These are phyloP conservation scores for Mylabris sibirica DNA, from an alignment of 2,888 invertebrate genomes.

Conservation along the genomic window DNA sequence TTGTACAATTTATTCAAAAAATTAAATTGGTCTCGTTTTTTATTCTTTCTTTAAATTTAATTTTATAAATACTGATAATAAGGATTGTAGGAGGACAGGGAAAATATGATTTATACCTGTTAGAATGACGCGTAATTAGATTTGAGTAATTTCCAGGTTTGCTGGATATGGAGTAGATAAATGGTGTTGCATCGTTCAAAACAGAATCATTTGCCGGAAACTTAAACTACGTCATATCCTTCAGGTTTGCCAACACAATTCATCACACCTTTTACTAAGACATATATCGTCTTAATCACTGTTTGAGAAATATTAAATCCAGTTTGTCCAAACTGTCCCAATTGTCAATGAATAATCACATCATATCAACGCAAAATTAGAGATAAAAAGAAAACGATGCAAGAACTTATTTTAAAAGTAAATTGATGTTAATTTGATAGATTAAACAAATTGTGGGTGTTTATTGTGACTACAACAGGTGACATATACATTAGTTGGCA, in stretches of 20 bases:
- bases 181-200: conserved; percentile 37
- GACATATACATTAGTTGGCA: background rate
- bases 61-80: background rate
- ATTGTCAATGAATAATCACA: conserved; percentile 34
- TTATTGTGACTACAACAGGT: background rate
- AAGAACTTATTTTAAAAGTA: too few relatives aligned
- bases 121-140: conserved; percentile 44
- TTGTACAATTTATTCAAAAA: conserved; percentile 13
- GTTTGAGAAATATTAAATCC: conserved; percentile 41
- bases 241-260: conserved; percentile 51
- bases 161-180: conserved; percentile 22
- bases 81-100: background rate
- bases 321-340: conserved; percentile 35
- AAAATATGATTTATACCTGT: conserved; percentile 10
- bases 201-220: conserved; percentile 43
- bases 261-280: conserved; percentile 46
- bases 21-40: conserved; percentile 23
- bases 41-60: conserved; percentile 8
- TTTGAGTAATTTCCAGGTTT: conserved; percentile 45
- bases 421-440: background rate
- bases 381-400: too few relatives aligned
- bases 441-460: conserved; percentile 1
- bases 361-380: conserved; percentile 25
- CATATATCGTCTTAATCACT: conserved; percentile 42
- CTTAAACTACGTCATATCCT: conserved; percentile 48